phyloP scores from a whole-genome alignment of 2,113 vertebrate genomes.

The Tympanuchus pallidicinctus region DNA sequence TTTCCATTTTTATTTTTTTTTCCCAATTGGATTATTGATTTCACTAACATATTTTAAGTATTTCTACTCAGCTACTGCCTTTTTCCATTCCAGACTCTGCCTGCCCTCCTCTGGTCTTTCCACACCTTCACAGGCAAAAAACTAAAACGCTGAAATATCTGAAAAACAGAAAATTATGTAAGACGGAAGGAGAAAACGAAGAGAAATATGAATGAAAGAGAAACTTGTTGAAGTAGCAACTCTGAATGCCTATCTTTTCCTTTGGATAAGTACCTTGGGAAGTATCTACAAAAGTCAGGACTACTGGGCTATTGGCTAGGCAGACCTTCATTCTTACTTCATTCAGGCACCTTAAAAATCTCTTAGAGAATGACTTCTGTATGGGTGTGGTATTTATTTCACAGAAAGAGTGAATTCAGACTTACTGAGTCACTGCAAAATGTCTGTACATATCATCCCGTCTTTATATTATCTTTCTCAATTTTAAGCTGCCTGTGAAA shows the following conservation, averaged over 20 bases:
- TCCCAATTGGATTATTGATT: constrained; percentile 29
- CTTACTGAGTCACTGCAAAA: background rate
- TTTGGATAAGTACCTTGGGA: background rate
- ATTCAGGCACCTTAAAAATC: background rate
- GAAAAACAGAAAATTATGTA: background rate
- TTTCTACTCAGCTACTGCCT: background rate
- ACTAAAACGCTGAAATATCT: background rate
- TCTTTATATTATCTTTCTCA: background rate
- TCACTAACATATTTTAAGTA: constrained; percentile 37
- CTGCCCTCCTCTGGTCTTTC: constrained; percentile 76
- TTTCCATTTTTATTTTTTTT: background rate
- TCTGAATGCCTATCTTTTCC: background rate
- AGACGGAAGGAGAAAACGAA: background rate
- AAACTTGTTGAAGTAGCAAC: background rate
- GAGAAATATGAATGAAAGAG: background rate
- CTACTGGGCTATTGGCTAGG: background rate
- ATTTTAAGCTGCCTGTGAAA: background rate
- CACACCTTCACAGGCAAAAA: constrained; percentile 58
- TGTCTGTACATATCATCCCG: background rate
- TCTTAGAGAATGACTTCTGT: background rate
- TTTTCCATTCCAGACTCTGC: constrained; percentile 58
- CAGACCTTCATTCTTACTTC: background rate
- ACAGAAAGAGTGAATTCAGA: background rate
- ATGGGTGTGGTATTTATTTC: background rate
- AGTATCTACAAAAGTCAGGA: background rate